A percentile compares a stretch with the other conserved stretches of the same genome.
Conservation (phyloP, 2,888 invertebrate species). For the Ypsolopha scabrella region DNA sequence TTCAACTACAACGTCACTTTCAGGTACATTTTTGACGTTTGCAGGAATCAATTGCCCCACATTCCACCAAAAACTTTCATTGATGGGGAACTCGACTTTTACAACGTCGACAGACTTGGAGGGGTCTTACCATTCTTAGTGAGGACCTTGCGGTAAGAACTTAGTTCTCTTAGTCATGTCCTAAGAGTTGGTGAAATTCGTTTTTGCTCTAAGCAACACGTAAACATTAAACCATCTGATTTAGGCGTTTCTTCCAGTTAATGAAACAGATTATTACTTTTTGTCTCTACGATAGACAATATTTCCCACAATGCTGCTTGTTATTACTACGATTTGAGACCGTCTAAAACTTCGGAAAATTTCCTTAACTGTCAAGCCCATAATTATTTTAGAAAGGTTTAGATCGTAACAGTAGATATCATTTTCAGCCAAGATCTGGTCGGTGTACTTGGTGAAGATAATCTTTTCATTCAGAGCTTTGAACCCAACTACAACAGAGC, state of each 20-base stretch:
- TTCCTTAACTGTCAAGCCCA: not conserved
- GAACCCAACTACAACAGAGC: conserved; percentile 61
- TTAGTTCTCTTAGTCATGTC: too few species aligned
- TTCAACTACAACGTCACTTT: too few species aligned
- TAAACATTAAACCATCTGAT: too few species aligned
- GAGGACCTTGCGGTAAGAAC: conserved; percentile 59
- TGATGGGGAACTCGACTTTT: conserved; percentile 75
- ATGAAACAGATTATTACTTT: too few species aligned
- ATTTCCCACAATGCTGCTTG: too few species aligned
- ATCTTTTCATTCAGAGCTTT: conserved; percentile 60
- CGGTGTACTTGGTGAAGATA: conserved; percentile 63
- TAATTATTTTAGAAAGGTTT: not conserved
- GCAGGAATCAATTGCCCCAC: conserved; percentile 37
- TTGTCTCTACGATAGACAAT: too few species aligned
- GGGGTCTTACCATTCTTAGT: conserved; percentile 77
- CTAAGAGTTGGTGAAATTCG: too few species aligned
- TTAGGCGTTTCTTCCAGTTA: too few species aligned
- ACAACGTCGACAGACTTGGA: conserved; percentile 77
- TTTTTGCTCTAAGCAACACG: too few species aligned
- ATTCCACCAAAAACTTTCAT: conserved; percentile 70
- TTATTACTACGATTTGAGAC: not conserved
- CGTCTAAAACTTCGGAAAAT: too few species aligned
- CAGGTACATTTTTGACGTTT: conserved; percentile 10
- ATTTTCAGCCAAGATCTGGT: conserved; percentile 58
- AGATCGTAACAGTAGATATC: not conserved